phyloP scores from a whole-genome alignment of 2,888 invertebrate species.

The Abscondita cerata region DNA sequence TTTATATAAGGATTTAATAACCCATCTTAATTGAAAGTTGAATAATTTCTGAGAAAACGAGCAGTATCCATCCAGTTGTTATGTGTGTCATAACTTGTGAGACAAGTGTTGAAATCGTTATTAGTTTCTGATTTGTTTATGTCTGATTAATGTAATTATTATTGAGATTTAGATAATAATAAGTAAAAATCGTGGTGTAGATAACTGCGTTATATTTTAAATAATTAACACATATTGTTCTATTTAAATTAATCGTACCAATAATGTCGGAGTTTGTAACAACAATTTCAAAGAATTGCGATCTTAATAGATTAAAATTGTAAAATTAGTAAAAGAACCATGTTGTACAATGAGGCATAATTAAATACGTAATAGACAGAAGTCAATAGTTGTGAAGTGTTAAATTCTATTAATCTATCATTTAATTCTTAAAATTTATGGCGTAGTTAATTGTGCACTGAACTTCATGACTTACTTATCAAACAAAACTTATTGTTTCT shows the following conservation, averaged over 20 bases:
- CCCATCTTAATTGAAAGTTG: no score
- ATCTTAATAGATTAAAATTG: background rate
- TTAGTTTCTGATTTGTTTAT: slow-evolving; percentile 7
- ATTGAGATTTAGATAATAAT: background rate
- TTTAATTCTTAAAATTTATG: background rate
- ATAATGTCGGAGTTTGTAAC: background rate
- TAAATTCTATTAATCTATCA: background rate
- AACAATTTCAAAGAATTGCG: background rate
- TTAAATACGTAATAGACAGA: no score
- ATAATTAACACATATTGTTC: no score
- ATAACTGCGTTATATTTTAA: no score
- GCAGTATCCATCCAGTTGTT: no score
- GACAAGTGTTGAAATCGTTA: background rate
- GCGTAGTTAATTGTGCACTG: background rate
- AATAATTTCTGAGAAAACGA: no score
- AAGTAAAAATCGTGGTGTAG: background rate
- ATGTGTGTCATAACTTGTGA: no score
- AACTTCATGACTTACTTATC: background rate
- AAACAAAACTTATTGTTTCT: background rate
- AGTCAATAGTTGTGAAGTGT: background rate
- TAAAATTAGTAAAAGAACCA: background rate
- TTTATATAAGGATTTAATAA: no score
- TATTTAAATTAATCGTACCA: background rate
- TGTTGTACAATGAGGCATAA: no score
- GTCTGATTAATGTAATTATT: slow-evolving; percentile 9